A percentile compares a stretch with the other conserved stretches of the same genome.
Conservation (phyloP, 2,113 vertebrate genomes). For the Sardina pilchardus region DNA sequence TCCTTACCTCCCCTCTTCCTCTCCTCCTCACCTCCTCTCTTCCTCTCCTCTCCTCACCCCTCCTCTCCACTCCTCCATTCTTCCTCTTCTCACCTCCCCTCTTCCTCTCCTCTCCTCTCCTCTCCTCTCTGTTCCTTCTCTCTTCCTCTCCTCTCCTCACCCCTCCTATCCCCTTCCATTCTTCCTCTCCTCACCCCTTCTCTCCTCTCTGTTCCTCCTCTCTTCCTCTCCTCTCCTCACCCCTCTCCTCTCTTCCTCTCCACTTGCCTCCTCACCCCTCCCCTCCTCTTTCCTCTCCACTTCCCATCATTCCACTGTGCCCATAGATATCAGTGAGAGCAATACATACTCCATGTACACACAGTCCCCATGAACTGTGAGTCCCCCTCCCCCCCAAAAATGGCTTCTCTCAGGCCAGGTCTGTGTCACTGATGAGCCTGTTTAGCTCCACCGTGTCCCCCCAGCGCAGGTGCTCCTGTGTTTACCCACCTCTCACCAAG, state of each 20-base stretch:
- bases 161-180: background rate
- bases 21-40: background rate
- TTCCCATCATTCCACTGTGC: no score
- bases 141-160: background rate
- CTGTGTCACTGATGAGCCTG: background rate
- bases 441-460: background rate
- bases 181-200: background rate
- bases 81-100: background rate
- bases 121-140: background rate
- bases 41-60: background rate
- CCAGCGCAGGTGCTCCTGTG: background rate
- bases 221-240: no score
- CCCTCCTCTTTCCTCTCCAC: no score
- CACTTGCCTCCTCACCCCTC: no score
- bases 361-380: no score
- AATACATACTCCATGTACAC: no score
- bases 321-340: no score
- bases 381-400: no score
- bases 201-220: no score
- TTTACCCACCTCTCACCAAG: background rate
- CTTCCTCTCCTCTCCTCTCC: background rate
- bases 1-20: background rate
- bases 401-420: background rate
- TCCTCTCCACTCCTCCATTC: background rate
- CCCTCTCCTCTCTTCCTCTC: no score